Conservation (phyloP, 2,888 invertebrate species). For the Acleris sparsana region DNA sequence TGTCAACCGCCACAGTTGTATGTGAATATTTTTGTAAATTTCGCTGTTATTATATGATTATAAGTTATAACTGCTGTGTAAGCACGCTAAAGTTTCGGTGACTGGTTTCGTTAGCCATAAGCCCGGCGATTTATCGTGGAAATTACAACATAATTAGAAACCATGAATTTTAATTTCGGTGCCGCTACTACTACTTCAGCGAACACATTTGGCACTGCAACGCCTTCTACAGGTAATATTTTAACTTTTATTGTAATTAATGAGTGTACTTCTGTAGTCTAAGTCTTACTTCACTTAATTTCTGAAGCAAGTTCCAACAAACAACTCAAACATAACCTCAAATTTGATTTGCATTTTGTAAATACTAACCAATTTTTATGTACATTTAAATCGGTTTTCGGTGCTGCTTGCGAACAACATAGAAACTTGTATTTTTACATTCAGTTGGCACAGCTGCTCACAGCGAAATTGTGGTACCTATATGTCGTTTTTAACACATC, state of each 20-base stretch:
- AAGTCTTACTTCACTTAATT: too few relatives aligned
- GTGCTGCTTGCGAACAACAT: too few relatives aligned
- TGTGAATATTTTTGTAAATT: not conserved
- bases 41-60: not conserved
- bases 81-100: not conserved
- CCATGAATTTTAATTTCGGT: constrained; percentile 68
- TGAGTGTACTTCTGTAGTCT: too few relatives aligned
- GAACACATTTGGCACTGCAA: constrained; percentile 64
- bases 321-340: constrained; percentile 20
- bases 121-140: not conserved
- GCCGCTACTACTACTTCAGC: constrained; percentile 61
- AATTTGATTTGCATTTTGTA: constrained; percentile 1
- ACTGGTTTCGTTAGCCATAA: not conserved
- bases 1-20: not conserved
- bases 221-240: constrained; percentile 61
- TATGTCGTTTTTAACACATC: too few relatives aligned
- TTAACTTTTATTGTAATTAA: not conserved
- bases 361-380: too few relatives aligned
- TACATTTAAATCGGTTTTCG: too few relatives aligned
- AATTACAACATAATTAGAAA: constrained; percentile 1
- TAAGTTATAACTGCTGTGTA: not conserved
- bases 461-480: too few relatives aligned
- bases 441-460: too few relatives aligned
- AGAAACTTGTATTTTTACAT: too few relatives aligned
- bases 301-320: not conserved